Percentiles rank a stretch among this genome's conserved stretches.
Evolutionary conservation across 1,140 invertebrate genomes (phyloP).

Genomic region (Drosophila sp.): DNA sequence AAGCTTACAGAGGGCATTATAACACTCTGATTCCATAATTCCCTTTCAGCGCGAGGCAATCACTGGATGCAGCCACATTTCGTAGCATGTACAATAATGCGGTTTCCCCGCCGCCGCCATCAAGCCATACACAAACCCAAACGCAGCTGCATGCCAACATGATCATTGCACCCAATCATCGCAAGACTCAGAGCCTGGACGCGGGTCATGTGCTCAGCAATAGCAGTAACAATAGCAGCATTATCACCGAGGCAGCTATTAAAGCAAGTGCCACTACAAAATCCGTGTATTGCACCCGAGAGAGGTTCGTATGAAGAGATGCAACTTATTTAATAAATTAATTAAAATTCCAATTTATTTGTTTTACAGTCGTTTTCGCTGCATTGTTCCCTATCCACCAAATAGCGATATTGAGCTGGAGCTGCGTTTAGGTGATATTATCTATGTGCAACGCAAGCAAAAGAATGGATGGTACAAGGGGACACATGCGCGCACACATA

Average conservation of each 20-base stretch:
- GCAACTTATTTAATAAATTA: background rate
- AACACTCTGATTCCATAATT: background rate
- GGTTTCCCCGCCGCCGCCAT: constrained; percentile 49
- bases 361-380: constrained; percentile 88
- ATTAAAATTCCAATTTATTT: constrained; percentile 57
- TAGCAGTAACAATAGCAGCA: constrained; percentile 39
- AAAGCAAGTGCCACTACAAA: constrained; percentile 80
- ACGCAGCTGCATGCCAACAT: constrained; percentile 73
- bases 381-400: constrained; percentile 97
- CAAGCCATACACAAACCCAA: constrained; percentile 49
- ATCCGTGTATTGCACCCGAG: constrained; percentile 66
- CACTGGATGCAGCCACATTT: constrained; percentile 74
- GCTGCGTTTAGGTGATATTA: constrained; percentile 94
- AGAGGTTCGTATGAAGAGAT: constrained; percentile 56
- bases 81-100: constrained; percentile 71
- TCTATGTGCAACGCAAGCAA: constrained; percentile 95
- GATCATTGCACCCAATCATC: constrained; percentile 86
- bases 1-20: too few species aligned
- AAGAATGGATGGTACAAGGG: constrained; percentile 99
- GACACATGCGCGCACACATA: constrained; percentile 94
- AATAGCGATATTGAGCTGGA: constrained; percentile 97
- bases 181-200: constrained; percentile 92
- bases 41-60: constrained; percentile 63
- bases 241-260: constrained; percentile 73
- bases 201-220: constrained; percentile 85